Base-by-base conservation (phyloP, 2,113 vertebrate genomes). In the Leuciscus idus region DNA sequence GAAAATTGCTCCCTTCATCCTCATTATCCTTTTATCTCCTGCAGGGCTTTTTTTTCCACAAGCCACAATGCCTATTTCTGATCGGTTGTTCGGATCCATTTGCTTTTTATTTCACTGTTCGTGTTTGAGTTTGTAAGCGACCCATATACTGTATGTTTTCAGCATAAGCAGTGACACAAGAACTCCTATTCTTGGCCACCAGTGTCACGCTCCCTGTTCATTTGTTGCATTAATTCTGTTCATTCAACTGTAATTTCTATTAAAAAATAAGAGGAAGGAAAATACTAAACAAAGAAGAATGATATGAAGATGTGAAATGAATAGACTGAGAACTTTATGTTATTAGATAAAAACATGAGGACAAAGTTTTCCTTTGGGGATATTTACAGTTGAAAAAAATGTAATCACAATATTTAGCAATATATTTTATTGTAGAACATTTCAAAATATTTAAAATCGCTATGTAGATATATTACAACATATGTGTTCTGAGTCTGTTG, bases 1-100 rank as follows among this genome's bases (percentile, higher is more conserved):
- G 73, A 75, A 48, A 50, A 75, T 75, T 5, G 43, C 43, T 75
- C 43, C 23, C 46, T 28, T 50, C 46, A 2, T 70, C 28, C 66
- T 70, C 66, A 75, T 75, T 75, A 48, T 75, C 73, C 73, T 75
- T 75, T 75, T 48, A 75, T 75, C 39, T 50, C 23, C 73, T 26
- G 39, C 73, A 6, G 17, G 36, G 21, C 46, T 50, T 75, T 26
- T 50, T n/a, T 50, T 36, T 70, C 19, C 33, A 48, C n/a, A 83
- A 83, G 8, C 73, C 46, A n/a, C 23, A 13, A 48, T 19, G 17
- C 19, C 36, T 43, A 48, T 75, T 26, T 50, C 43, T 13, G 21
- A 75, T 75, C 23, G 0, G 46, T 36, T 36, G 15, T 36, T 70
- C 30, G 19, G 66, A 70, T 36, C 30, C 30, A 3, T 70, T 59